Evolutionary conservation across 1,140 invertebrate genomes (phyloP).

Genomic region (Drosophila fuyamai): DNA sequence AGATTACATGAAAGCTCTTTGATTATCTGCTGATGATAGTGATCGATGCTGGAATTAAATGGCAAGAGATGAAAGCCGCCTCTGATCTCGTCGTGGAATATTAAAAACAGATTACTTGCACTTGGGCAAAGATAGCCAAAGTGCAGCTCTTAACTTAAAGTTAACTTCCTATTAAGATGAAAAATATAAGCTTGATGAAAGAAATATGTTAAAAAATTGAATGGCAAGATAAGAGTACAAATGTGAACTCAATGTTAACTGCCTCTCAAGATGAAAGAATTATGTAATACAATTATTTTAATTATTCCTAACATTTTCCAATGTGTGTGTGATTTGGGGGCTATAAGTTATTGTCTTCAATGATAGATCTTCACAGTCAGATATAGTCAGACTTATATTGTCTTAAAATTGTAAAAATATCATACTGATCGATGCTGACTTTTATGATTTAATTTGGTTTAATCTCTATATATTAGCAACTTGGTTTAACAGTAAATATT

Average conservation of each 20-base stretch:
- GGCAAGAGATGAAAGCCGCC: slow-evolving; percentile 29
- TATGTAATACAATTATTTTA: not conserved
- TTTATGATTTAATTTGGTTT: too few species aligned
- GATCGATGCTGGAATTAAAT: slow-evolving; percentile 24
- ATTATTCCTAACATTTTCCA: too few species aligned
- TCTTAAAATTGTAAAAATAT: too few species aligned
- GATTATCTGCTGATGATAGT: slow-evolving; percentile 48
- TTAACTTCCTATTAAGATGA: not conserved
- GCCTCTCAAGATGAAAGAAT: not conserved
- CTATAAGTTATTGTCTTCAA: too few species aligned
- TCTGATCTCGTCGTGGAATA: slow-evolving; percentile 26
- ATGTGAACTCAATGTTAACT: not conserved
- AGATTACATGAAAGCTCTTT: slow-evolving; percentile 54
- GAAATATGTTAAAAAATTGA: not conserved
- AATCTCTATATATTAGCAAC: too few species aligned
- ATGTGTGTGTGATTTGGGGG: too few species aligned
- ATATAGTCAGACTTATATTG: too few species aligned
- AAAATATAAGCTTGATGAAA: not conserved
- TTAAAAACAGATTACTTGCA: slow-evolving; percentile 7
- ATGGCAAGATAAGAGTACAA: not conserved
- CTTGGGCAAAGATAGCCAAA: not conserved
- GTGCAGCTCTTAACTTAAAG: not conserved
- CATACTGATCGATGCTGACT: too few species aligned
- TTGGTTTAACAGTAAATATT: not conserved
- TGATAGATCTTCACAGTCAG: too few species aligned